A percentile compares a stretch with the other conserved stretches of the same genome.
These are phyloP conservation scores for Scarus forsteni DNA, from an alignment of 2,797 vertebrate genomes.

Conservation along the genomic window DNA sequence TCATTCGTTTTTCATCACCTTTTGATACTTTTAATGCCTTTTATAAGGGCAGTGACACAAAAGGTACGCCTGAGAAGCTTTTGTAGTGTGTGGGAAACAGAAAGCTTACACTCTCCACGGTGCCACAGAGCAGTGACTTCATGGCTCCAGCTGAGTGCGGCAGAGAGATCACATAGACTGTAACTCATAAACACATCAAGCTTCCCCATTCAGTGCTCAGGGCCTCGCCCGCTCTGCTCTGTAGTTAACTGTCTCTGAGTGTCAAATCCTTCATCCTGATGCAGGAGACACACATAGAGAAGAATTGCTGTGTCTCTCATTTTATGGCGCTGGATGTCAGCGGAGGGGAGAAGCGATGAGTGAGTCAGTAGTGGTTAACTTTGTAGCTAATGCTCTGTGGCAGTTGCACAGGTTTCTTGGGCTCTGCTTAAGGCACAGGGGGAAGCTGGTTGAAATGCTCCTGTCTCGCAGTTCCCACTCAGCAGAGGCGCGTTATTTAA, in stretches of 20 bases:
- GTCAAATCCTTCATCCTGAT: constrained; percentile 82
- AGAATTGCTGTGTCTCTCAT: constrained; percentile 79
- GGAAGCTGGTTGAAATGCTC: constrained; percentile 68
- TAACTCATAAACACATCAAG: constrained; percentile 80
- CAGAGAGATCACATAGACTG: constrained; percentile 67
- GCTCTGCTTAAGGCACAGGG: constrained; percentile 71
- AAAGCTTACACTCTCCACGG: constrained; percentile 12
- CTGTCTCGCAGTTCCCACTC: constrained; percentile 61
- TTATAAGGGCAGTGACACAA: not conserved
- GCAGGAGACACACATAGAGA: constrained; percentile 75
- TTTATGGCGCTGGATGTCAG: constrained; percentile 75
- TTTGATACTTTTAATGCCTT: constrained; percentile 19
- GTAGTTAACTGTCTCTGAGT: constrained; percentile 80
- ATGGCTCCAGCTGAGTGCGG: constrained; percentile 51
- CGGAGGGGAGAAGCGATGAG: constrained; percentile 70
- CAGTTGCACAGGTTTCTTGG: constrained; percentile 79
- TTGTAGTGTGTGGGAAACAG: constrained; percentile 11
- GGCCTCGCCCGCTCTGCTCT: constrained; percentile 66
- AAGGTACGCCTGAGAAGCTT: constrained; percentile 1
- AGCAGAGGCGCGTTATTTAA: constrained; percentile 65
- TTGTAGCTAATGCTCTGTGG: constrained; percentile 83
- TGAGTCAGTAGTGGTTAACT: constrained; percentile 81
- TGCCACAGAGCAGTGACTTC: constrained; percentile 41
- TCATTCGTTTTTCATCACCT: constrained; percentile 29
- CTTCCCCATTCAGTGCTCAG: constrained; percentile 67